phyloP scores from a whole-genome alignment of 2,888 invertebrate species.

The Nymphalis polychloros region DNA sequence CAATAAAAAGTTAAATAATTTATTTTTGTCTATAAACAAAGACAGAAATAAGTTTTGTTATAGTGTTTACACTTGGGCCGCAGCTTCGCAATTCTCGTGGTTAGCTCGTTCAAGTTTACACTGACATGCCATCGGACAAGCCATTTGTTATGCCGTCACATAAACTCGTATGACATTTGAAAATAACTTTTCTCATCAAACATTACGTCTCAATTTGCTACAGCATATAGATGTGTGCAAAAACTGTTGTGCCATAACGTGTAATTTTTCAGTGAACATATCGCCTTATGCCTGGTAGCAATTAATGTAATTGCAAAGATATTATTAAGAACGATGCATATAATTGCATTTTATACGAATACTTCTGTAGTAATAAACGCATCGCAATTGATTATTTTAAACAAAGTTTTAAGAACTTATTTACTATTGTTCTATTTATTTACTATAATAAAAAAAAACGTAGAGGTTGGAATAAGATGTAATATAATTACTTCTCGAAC shows the following conservation, averaged over 20 bases:
- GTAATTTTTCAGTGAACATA: slow-evolving; percentile 17
- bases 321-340: slow-evolving; percentile 14
- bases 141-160: slow-evolving; percentile 61
- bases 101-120: slow-evolving; percentile 39
- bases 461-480: slow-evolving; percentile 28
- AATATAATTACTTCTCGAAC: slow-evolving; percentile 37
- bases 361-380: background rate
- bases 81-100: slow-evolving; percentile 23
- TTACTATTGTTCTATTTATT: too few relatives aligned
- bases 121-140: slow-evolving; percentile 47
- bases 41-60: background rate
- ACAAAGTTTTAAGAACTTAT: background rate
- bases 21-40: background rate
- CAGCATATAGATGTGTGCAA: slow-evolving; percentile 32
- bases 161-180: slow-evolving; percentile 42
- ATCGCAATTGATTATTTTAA: slow-evolving; percentile 14
- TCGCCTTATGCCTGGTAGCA: slow-evolving; percentile 12
- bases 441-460: background rate
- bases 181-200: slow-evolving; percentile 53
- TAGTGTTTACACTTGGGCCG: slow-evolving; percentile 15
- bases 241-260: slow-evolving; percentile 2
- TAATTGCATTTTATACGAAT: slow-evolving; percentile 1
- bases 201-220: slow-evolving; percentile 60
- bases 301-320: slow-evolving; percentile 26
- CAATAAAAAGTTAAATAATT: background rate